Base-by-base conservation (phyloP, 92 coral and sea anemone genomes). In the Montipora capitata region DNA sequence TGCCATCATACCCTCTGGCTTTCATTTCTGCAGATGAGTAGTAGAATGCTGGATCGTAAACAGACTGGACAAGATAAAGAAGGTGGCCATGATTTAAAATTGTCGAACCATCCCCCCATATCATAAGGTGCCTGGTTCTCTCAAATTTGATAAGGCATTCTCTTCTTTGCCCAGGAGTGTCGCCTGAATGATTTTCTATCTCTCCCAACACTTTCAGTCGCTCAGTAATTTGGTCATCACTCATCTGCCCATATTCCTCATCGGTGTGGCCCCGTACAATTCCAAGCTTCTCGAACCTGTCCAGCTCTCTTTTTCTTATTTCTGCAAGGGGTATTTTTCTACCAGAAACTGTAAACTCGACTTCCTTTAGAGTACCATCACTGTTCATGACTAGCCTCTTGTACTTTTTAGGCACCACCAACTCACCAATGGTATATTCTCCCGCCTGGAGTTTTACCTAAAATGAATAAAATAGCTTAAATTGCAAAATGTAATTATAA, bases 21-120 rank as follows among this genome's bases (percentile, higher is more conserved):
- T 52, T 49, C 68, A 84, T 56, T 79, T 84, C 93, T 35, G 62
- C 80, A 0, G 80, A 13, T 35, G 93, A 66, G n/a, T 44, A 72
- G 79, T 78, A 84, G 5, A 84, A 78, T 15, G 93, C 93, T 6
- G 82, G 82, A 62, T 84, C 89, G 41, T 78, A 89, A 59, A 70
- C 27, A 72, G 49, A 83, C 44, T 69, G 69, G 43, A 72, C 18
- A 7, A 83, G 68, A 44, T 48, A 83, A 8, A 83, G 74, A 20
- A 80, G 65, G 63, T 67, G 76, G 63, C 85, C 65, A 80, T 80
- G 85, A 35, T 80, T 80, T 17, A 54, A 49, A 45, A 80, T 69
- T 69, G 85, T 80, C 11, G 85, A 80, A 38, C 76, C 74, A 54
- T 67, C 76, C 63, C 76, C 74, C 76, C 85, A 80, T 66, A 66